phyloP scores from a whole-genome alignment of 2,888 invertebrate genomes.

The Chromoteleia sp. region DNA sequence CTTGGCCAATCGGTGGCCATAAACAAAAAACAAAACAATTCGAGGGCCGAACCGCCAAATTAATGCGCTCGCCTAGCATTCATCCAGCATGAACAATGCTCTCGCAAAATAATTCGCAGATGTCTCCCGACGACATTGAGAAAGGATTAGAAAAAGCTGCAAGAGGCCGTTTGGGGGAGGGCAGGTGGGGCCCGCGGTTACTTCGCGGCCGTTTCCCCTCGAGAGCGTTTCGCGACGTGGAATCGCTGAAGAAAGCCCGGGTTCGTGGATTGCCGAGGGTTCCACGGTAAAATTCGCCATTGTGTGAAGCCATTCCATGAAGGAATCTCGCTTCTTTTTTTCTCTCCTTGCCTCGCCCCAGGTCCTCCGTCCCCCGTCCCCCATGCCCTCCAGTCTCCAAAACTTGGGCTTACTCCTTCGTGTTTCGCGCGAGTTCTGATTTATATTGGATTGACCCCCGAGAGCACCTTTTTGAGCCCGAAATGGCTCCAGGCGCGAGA shows the following conservation, averaged over 20 bases:
- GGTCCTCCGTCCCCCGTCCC: constrained; percentile 42
- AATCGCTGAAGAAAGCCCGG: constrained; percentile 32
- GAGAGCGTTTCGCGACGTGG: constrained; percentile 48
- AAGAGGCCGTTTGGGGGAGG: constrained; percentile 69
- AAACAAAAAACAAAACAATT: constrained; percentile 20
- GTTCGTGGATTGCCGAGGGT: constrained; percentile 41
- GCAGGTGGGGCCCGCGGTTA: constrained; percentile 74
- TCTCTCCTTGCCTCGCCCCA: constrained; percentile 24
- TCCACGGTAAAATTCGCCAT: constrained; percentile 59
- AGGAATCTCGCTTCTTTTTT: constrained; percentile 46
- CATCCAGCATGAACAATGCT: constrained; percentile 17
- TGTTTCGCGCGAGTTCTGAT: constrained; percentile 77
- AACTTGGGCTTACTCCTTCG: constrained; percentile 57
- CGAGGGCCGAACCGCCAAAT: constrained; percentile 3
- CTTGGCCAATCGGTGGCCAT: not conserved
- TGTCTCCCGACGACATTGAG: constrained; percentile 44
- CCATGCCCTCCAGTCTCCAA: constrained; percentile 40
- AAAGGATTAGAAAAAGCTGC: constrained; percentile 68
- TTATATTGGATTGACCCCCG: constrained; percentile 82
- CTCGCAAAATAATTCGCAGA: constrained; percentile 42
- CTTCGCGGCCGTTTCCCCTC: constrained; percentile 62
- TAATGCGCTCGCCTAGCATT: constrained; percentile 13
- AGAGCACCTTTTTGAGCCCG: constrained; percentile 78
- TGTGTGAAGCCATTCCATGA: constrained; percentile 32
- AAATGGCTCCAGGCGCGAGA: constrained; percentile 74